Base-by-base conservation (phyloP, 2,797 vertebrate genomes). In the Gymnoscopelus microlampas region DNA sequence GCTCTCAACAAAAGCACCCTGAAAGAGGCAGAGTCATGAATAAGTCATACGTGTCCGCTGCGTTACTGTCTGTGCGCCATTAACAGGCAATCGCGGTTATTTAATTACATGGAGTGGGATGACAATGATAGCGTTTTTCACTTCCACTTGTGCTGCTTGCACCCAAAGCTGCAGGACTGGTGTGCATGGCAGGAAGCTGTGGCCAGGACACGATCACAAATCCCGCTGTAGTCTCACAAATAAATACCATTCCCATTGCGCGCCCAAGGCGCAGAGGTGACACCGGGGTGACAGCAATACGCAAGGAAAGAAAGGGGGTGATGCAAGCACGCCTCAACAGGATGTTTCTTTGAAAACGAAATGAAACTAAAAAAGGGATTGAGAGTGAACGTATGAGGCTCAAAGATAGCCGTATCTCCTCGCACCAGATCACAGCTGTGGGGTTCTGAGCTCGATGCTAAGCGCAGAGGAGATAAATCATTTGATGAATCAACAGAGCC, bases 1-100 rank as follows among this genome's bases (percentile, higher is more conserved):
- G 83, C 83, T 78, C 87, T 90, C 77, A 68, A 82, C 81, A 82
- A 80, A 87, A 91, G 88, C 74, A 84, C 80, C 84, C 68, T 68
- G 77, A 83, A 86, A 88, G 82, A 80, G 84, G 62, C 76, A 63
- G 68, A 60, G 66, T 70, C 82, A 88, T 91, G 88, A 91, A 91
- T 91, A 86, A 92, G 88, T 84, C 88, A 89, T 83, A 68, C 49
- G 71, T 44, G 47, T 81, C 87, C 71, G 61, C 60, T 4, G 60
- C 79, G 73, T 81, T 53, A 77, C 60, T 65, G 71, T 71, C 68
- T 62, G 55, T 76, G 63, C 76, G 64, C 53, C 85, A 77, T 82
- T 88, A 83, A 68, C 68, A 71, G 71, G 55, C 76, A 81, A 79
- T 62, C 53, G 71, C 76, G 73, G 76, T 82, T 80, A 82, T 87